Percentiles rank a stretch among this genome's conserved stretches.
These are phyloP conservation scores for Falco berigora DNA, from an alignment of 2,797 vertebrate genomes.

Conservation along the genomic window DNA sequence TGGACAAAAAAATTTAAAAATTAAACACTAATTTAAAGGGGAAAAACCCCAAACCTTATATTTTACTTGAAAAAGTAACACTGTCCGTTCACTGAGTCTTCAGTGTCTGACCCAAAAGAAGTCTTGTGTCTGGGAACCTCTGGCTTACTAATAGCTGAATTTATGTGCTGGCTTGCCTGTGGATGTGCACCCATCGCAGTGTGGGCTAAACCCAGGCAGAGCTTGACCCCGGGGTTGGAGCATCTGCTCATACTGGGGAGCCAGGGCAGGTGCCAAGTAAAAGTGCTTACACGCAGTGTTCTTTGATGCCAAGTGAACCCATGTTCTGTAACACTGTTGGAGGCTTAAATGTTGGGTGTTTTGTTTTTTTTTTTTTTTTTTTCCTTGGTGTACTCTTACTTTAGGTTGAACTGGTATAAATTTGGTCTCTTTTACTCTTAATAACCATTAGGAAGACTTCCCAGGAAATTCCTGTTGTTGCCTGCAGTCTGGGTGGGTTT, in stretches of 20 bases:
- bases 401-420: not conserved
- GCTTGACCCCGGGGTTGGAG: not conserved
- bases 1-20: not conserved
- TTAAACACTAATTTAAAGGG: not conserved
- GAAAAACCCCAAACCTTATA: not conserved
- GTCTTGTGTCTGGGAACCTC: not conserved
- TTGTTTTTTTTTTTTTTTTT: not conserved
- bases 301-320: not conserved
- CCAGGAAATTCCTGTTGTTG: not conserved
- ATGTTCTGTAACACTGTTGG: not conserved
- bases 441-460: not conserved
- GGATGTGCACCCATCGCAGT: rapidly evolving
- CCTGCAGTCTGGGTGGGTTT: not conserved
- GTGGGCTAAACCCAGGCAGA: not conserved
- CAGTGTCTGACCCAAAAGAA: not conserved
- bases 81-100: not conserved
- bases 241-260: not conserved
- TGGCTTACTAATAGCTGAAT: not conserved
- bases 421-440: not conserved
- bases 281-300: not conserved
- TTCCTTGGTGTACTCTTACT: not conserved
- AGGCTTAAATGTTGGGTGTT: not conserved
- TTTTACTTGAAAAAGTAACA: not conserved
- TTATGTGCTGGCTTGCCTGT: not conserved
- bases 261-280: not conserved